phyloP scores from a whole-genome alignment of 2,113 vertebrate genomes.

The Octodon degus region DNA sequence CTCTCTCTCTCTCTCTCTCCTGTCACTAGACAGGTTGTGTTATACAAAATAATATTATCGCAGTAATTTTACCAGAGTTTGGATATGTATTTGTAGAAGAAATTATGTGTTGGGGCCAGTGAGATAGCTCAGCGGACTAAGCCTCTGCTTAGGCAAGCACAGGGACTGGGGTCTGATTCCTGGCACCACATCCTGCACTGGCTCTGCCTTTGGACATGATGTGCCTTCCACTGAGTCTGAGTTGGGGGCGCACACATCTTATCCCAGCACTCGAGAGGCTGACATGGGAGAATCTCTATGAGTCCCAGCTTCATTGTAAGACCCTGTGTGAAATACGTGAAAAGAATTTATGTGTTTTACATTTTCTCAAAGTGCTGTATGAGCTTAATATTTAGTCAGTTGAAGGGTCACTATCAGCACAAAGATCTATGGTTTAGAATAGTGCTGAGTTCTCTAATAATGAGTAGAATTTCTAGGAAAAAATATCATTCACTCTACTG shows the following conservation, averaged over 20 bases:
- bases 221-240: too few relatives aligned
- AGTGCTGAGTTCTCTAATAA: neutral
- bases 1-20: neutral
- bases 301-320: too few relatives aligned
- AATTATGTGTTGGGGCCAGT: neutral
- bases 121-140: too few relatives aligned
- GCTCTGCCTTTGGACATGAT: too few relatives aligned
- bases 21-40: neutral
- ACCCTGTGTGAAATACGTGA: too few relatives aligned
- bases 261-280: too few relatives aligned
- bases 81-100: neutral
- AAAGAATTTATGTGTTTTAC: slow-evolving; percentile 24
- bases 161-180: too few relatives aligned
- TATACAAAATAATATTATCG: slow-evolving; percentile 14
- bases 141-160: too few relatives aligned
- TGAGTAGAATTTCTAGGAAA: slow-evolving; percentile 40
- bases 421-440: slow-evolving; percentile 1
- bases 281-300: too few relatives aligned
- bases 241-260: too few relatives aligned
- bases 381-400: slow-evolving; percentile 14
- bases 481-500: neutral
- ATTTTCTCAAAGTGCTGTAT: neutral
- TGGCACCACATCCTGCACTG: too few relatives aligned
- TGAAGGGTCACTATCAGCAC: neutral
- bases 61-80: slow-evolving; percentile 25